phyloP scores from a whole-genome alignment of 2,797 vertebrate species.

The Staurois parvus region DNA sequence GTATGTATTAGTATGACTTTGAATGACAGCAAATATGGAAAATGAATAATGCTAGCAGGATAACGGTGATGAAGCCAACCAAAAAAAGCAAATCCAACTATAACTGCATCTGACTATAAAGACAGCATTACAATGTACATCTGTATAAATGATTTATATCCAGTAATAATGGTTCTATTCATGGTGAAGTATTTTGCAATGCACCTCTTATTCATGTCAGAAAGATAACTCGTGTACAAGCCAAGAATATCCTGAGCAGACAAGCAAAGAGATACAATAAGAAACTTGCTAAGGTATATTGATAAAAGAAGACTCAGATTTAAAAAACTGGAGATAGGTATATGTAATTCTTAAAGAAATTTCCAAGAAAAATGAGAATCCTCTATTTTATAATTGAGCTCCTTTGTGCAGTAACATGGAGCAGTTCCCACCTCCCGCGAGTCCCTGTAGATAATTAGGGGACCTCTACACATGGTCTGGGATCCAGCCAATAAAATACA shows the following conservation, averaged over 20 bases:
- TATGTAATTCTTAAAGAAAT: no score
- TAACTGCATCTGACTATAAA: not conserved
- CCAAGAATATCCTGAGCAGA: not conserved
- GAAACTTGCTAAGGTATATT: not conserved
- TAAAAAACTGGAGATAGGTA: no score
- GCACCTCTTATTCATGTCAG: slow-evolving; percentile 27
- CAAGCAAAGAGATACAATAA: not conserved
- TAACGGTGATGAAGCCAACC: not conserved
- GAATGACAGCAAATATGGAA: not conserved
- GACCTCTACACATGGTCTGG: no score
- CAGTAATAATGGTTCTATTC: not conserved
- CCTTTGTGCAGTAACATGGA: no score
- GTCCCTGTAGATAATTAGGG: no score
- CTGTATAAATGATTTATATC: slow-evolving; percentile 20
- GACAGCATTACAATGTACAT: not conserved
- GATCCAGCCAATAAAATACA: no score
- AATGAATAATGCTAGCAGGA: not conserved
- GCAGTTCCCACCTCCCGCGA: no score
- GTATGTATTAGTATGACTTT: not conserved
- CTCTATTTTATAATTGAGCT: no score
- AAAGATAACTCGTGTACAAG: not conserved
- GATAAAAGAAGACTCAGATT: not conserved
- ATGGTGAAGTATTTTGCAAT: not conserved
- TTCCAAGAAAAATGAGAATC: no score
- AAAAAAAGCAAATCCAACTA: not conserved